Percentiles rank a stretch among this genome's conserved stretches.
phyloP scores from a whole-genome alignment of 2,113 vertebrate species.

The Larimichthys crocea region DNA sequence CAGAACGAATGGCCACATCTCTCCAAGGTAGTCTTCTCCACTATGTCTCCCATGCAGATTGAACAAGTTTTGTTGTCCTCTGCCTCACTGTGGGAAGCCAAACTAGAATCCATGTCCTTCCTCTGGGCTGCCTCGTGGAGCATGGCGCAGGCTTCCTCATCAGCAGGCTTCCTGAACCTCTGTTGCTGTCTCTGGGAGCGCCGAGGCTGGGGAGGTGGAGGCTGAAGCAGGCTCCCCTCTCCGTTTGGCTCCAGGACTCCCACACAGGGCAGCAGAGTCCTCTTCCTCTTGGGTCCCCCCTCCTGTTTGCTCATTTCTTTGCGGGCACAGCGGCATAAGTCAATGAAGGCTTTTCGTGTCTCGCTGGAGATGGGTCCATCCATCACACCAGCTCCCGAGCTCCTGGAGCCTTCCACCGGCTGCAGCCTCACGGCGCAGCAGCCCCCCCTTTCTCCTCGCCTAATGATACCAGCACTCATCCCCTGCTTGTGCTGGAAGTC shows the following conservation, averaged over 20 bases:
- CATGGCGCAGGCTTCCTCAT: conserved; percentile 78
- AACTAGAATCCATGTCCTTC: conserved; percentile 69
- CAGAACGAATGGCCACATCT: conserved; percentile 94
- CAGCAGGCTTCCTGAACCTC: conserved; percentile 82
- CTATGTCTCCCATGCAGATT: conserved; percentile 95
- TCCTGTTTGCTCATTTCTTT: conserved; percentile 90
- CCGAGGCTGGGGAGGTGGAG: conserved; percentile 79
- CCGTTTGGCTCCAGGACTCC: conserved; percentile 79
- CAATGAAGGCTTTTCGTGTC: conserved; percentile 87
- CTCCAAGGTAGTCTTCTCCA: conserved; percentile 91
- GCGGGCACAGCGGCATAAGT: conserved; percentile 89
- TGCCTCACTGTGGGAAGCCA: conserved; percentile 66
- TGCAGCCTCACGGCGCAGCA: conserved; percentile 93
- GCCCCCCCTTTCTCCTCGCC: conserved; percentile 92
- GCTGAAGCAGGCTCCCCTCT: conserved; percentile 81
- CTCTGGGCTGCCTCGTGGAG: conserved; percentile 75
- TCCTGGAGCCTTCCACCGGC: conserved; percentile 84
- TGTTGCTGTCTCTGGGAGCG: conserved; percentile 86
- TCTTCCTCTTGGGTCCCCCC: conserved; percentile 86
- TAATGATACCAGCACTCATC: conserved; percentile 89
- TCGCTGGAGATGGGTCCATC: conserved; percentile 86
- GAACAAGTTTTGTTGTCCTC: conserved; percentile 90
- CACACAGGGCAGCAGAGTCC: conserved; percentile 85
- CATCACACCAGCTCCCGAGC: conserved; percentile 80
- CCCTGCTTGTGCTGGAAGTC: conserved; percentile 93